A percentile compares a stretch with the other conserved stretches of the same genome.
phyloP scores from a whole-genome alignment of 2,113 vertebrate genomes.

The Elanoides forficatus region DNA sequence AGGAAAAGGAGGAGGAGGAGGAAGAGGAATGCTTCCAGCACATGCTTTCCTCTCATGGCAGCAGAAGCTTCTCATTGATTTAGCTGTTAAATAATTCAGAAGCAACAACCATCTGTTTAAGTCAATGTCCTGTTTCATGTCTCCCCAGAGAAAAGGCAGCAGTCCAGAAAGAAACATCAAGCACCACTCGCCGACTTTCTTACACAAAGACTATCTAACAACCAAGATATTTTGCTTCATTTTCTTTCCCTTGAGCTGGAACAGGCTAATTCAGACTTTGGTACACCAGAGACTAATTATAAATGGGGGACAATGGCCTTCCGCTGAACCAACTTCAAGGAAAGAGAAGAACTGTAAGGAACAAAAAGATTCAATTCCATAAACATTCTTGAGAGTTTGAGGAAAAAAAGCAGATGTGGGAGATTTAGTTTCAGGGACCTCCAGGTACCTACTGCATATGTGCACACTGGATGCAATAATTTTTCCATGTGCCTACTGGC shows the following conservation, averaged over 20 bases:
- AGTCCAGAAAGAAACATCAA: not conserved
- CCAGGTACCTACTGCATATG: not conserved
- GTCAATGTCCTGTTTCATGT: conserved; percentile 12
- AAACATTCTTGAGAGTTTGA: not conserved
- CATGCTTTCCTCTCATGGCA: not conserved
- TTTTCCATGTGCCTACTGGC: not conserved
- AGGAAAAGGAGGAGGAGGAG: not conserved
- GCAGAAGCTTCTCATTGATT: conserved; percentile 5
- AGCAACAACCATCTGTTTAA: conserved; percentile 18
- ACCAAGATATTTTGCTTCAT: not conserved
- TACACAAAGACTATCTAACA: not conserved
- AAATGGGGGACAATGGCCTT: not conserved
- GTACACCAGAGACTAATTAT: not conserved
- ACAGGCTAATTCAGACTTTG: not conserved
- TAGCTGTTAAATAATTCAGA: conserved; percentile 37
- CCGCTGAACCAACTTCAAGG: not conserved
- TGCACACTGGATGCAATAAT: not conserved
- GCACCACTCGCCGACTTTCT: not conserved
- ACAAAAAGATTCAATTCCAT: not conserved
- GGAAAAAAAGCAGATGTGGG: not conserved
- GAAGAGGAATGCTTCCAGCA: not conserved
- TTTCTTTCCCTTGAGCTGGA: not conserved
- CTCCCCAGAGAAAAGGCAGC: not conserved
- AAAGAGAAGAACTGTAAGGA: not conserved
- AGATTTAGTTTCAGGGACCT: not conserved